Base-by-base conservation (phyloP, 2,797 vertebrate species). In the Xenopus petersii region DNA sequence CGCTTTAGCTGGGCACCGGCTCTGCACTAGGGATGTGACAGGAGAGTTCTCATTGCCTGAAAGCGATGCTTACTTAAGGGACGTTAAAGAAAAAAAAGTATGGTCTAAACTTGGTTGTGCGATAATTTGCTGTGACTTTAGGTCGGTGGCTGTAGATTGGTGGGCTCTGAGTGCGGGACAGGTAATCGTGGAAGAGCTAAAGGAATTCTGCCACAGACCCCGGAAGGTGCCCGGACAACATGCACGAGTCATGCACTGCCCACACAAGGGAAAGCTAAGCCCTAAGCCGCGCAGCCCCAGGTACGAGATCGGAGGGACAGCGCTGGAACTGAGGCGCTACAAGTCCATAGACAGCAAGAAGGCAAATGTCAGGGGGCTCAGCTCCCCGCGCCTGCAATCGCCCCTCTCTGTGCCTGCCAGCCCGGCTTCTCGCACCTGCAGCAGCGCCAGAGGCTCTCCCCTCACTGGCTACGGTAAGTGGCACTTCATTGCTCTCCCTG, bases 371-470 rank as follows among this genome's bases (percentile, higher is more conserved):
- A 69, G 70, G 65, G 82, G 84, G 72, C 73, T 84, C 15, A 81
- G 86, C n/a, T 78, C 86, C 58, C 85, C 87, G 13, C 88, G 88
- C 46, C 89, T 88, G 47, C 60, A 79, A 42, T 58, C 71, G 70
- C 79, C 82, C 68, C 79, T 85, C 73, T 84, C 84, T 46, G 81
- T 88, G 74, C 80, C 88, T 12, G 86, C 84, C 4, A 89, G 85
- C 70, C 87, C 88, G 17, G 81, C 82, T 36, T 42, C 36, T 51
- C 84, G 84, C 79, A 82, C 84, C 4, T 79, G 48, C 61, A 74
- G 66, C 71, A 82, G 75, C 69, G 75, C 77, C 75, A 85, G 61
- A 82, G 74, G 80, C 12, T 79, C 77, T 42, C 70, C 81, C 13
- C 62, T 79, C 17, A 67, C 79, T 21, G 72, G 81, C 73, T 81